Conservation (phyloP, 2,888 invertebrate species). For the Lucinisca nassula region DNA sequence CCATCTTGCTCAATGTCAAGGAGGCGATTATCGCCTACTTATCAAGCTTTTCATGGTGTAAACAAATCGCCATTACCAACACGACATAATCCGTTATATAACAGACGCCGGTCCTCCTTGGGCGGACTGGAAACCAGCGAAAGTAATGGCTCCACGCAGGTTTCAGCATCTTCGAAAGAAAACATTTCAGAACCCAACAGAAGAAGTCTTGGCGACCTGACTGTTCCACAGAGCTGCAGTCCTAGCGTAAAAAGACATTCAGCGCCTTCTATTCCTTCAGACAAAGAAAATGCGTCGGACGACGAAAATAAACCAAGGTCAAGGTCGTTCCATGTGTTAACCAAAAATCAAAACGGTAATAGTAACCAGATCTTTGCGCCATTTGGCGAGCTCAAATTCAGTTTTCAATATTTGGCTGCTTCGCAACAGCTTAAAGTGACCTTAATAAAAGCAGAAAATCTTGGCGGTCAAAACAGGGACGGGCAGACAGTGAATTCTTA, state of each 20-base stretch:
- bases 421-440: conserved; percentile 87
- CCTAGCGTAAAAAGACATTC: conserved; percentile 76
- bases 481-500: conserved; percentile 86
- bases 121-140: conserved; percentile 33
- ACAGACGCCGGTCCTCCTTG: conserved; percentile 81
- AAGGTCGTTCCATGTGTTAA: conserved; percentile 61
- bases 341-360: conserved; percentile 15
- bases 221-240: conserved; percentile 40
- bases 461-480: conserved; percentile 86
- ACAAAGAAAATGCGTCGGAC: conserved; percentile 19
- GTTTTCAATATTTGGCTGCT: conserved; percentile 88
- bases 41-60: conserved; percentile 38
- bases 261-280: conserved; percentile 70
- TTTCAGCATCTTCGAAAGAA: conserved; percentile 42
- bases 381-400: conserved; percentile 85
- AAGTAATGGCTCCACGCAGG: conserved; percentile 42
- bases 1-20: conserved; percentile 16
- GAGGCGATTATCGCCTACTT: conserved; percentile 58
- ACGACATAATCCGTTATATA: conserved; percentile 74
- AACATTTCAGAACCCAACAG: conserved; percentile 37
- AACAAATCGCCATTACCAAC: conserved; percentile 61
- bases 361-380: conserved; percentile 70
- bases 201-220: conserved; percentile 63
- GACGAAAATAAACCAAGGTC: conserved; percentile 55
- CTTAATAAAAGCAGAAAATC: conserved; percentile 84